These are phyloP conservation scores for Neelides sp. DNA, from an alignment of 1,140 invertebrate genomes.

Conservation along the genomic window DNA sequence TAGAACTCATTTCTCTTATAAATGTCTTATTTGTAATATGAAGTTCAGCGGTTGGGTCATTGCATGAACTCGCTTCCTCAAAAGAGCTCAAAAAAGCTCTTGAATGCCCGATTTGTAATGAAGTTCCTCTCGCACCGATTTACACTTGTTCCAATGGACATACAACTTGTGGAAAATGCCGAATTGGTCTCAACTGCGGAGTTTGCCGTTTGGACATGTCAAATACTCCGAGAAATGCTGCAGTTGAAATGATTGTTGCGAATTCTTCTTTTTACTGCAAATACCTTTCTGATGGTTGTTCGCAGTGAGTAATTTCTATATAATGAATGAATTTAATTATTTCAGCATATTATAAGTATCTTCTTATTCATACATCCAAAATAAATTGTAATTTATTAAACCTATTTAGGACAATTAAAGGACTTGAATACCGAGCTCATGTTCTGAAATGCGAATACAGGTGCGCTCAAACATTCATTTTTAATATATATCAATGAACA, in stretches of 20 bases:
- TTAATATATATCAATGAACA: too few relatives aligned
- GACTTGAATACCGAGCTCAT: slow-evolving; percentile 20
- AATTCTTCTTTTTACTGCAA: slow-evolving; percentile 27
- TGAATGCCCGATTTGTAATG: slow-evolving; percentile 25
- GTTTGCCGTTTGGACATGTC: slow-evolving; percentile 20
- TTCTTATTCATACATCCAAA: too few relatives aligned
- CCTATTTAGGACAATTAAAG: too few relatives aligned
- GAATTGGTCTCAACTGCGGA: slow-evolving; percentile 10
- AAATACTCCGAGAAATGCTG: slow-evolving; percentile 13
- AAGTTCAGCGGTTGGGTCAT: slow-evolving; percentile 17
- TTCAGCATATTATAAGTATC: too few relatives aligned
- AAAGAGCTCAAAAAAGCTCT: slow-evolving; percentile 21
- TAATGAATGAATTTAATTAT: too few relatives aligned
- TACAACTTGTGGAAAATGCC: slow-evolving; percentile 23
- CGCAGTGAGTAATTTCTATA: too few relatives aligned
- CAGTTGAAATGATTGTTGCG: slow-evolving; percentile 21
- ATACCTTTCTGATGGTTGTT: slow-evolving; percentile 18
- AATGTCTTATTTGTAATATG: too few relatives aligned
- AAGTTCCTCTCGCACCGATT: slow-evolving; percentile 25
- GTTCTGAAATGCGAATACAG: slow-evolving; percentile 13
- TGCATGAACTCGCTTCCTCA: slow-evolving; percentile 15
- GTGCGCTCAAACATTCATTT: too few relatives aligned
- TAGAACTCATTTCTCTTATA: too few relatives aligned
- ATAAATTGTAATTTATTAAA: too few relatives aligned
- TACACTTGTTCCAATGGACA: slow-evolving; percentile 21